phyloP scores from a whole-genome alignment of 2,797 vertebrate species.

The Catharus ustulatus region DNA sequence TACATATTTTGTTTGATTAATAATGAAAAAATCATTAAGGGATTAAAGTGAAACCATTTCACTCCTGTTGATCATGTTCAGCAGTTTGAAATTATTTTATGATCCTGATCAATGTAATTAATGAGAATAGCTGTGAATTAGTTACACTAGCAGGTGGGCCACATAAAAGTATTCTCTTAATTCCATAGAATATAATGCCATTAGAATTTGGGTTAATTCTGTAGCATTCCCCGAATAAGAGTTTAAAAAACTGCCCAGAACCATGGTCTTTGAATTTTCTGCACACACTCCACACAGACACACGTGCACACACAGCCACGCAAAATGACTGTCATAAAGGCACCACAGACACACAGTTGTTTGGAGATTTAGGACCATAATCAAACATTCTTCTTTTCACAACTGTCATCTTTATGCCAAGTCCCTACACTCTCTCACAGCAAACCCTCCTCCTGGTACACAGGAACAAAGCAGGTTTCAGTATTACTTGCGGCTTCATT shows the following conservation, averaged over 20 bases:
- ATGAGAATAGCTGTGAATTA: constrained; percentile 80
- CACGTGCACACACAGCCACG: neutral
- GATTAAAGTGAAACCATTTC: constrained; percentile 78
- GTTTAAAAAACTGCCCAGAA: neutral
- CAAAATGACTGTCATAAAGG: neutral
- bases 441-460: neutral
- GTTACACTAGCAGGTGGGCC: constrained; percentile 78
- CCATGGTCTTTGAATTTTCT: neutral
- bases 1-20: constrained; percentile 79
- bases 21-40: constrained; percentile 78
- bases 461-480: neutral
- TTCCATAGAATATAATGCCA: constrained; percentile 36
- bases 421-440: neutral
- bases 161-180: constrained; percentile 72
- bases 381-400: neutral
- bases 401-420: neutral
- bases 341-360: neutral
- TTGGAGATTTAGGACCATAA: constrained; percentile 2
- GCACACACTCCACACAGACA: neutral
- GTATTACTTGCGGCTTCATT: neutral
- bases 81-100: constrained; percentile 80
- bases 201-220: constrained; percentile 32
- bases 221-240: neutral
- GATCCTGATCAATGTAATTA: constrained; percentile 83
- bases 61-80: constrained; percentile 77